Base-by-base conservation (phyloP, 2,113 vertebrate genomes). In the Platanista minor region DNA sequence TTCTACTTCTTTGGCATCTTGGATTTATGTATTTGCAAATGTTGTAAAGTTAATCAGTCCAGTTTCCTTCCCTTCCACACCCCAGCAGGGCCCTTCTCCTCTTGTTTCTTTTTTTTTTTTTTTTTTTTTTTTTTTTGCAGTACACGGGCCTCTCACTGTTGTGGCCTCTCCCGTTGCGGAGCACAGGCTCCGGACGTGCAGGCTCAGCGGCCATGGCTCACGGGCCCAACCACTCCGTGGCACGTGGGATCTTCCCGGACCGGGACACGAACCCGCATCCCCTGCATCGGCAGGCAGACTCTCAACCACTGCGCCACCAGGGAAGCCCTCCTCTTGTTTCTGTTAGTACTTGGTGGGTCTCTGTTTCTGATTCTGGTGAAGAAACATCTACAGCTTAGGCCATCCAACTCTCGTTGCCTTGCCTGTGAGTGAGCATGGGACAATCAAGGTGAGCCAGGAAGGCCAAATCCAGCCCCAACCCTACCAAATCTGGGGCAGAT, bases 21-120 rank as follows among this genome's bases (percentile, higher is more conserved):
- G 59, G 43, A 71, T 98, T 87, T 88, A 94, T 36, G 36, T 52
- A 77, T 97, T 93, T 97, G 90, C 88, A 77, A 97, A 92, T 59
- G 89, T 43, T 91, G 82, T 87, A 92, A 95, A 97, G 25, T 71
- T 41, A 90, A 61, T 90, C 52, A 62, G 49, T 59, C 96, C 25
- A 61, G 57, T 49, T 89, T 43, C 49, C 80, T 85, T 94, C 61
- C 46, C 21, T 49, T 71, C 69, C 6, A 36, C 29, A 27, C 25
- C 3, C 41, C 2, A 3, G 9, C 39, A 12, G 25, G 9, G 6
- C n/a, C 23, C 31, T 81, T 69, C 41, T 52, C 52, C 9, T 41
- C 59, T 54, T 52, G 4, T 6, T 67, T 57, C 71, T 39, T n/a
- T n/a, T n/a, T n/a, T n/a, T n/a, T n/a, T n/a, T n/a, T n/a, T n/a